Base-by-base conservation (phyloP, 2,113 vertebrate genomes). In the Rousettus leschenaultii region DNA sequence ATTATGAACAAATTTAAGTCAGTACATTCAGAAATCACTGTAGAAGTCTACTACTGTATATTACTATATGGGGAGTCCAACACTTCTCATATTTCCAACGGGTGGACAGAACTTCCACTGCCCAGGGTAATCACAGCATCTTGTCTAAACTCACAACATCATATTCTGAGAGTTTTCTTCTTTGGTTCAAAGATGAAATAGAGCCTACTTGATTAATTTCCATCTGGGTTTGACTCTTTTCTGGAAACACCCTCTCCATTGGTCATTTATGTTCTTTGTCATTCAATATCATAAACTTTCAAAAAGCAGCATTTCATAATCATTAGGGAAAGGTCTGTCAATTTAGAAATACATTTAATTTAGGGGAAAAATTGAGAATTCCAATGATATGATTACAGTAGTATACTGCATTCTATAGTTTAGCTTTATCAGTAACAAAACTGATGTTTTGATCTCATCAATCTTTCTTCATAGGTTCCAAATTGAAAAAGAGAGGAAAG, bases 31-130 rank as follows among this genome's bases (percentile, higher is more conserved):
- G n/a, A 89, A 75, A 24, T 38, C 24, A 35, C 15, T 16, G 0
- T 2, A 53, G 26, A 13, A 8, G 4, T 12, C 18, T 5, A 19
- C 1, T 16, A 19, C 6, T 2, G 8, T 13, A 9, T 30, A 6
- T 8, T 24, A 38, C 10, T 30, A 4, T 1, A 2, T 1, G 7
- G 30, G 26, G 16, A 5, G 5, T 28, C 7, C 11, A 30, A 7
- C 14, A 19, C 2, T 38, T 48, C 1, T 66, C 33, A 12, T 18
- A 18, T 78, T 74, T 43, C 61, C 24, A 12, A 3, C 7, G 33
- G 51, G 7, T 22, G 14, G 33, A 13, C 35, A 18, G 66, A 82
- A 59, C 38, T 26, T 13, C 15, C 24, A 33, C 33, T 3, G 33
- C 4, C 19, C 5, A 2, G 2, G 28, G 18, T 4, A 55, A 59